Base-by-base conservation (phyloP, 1,140 invertebrate species). In the Physella acuta region DNA sequence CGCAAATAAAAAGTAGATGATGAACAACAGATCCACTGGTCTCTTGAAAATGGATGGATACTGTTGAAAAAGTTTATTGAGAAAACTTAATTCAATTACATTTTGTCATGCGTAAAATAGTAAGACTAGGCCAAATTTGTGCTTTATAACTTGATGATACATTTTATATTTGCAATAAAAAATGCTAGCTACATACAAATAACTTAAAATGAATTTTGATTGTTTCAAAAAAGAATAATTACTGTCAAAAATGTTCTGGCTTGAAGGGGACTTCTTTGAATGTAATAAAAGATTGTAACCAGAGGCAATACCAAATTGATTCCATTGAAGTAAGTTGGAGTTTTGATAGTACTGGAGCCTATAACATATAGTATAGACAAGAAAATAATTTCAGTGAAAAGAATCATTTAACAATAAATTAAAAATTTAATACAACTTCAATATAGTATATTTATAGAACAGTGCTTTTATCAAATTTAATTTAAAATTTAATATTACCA, bases 261-360 rank as follows among this genome's bases (percentile, higher is more conserved):
- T 53, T 71, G 68, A 44, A 71, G 33, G 0, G 72, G 69, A 11
- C 75, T 56, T 16, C 73, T 71, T 31, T 71, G 68, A n/a, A 80
- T 67, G 55, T 77, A 78, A 51, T 74, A 71, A 44, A 75, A 67
- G 26, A 62, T 75, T 63, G 69, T 60, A 55, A 67, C 67, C 3
- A 80, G 30, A 24, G 80, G 79, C 20, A 77, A 58, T 49, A 78
- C 30, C 4, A 78, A 11, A 66, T 79, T 79, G 0, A 79, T 76
- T 0, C 79, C 59, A 62, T 80, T 81, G 36, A 80, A 71, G 1
- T 78, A 60, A 37, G 75, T 75, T 0, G 79, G 75, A 72, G 75
- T 73, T 24, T 73, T 78, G 16, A 81, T 49, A 31, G 56, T 73
- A 71, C 72, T 71, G 28, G 74, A 72, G 34, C 79, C 79, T 81